phyloP scores from a whole-genome alignment of 2,888 invertebrate species.

The Clitarchus hookeri region DNA sequence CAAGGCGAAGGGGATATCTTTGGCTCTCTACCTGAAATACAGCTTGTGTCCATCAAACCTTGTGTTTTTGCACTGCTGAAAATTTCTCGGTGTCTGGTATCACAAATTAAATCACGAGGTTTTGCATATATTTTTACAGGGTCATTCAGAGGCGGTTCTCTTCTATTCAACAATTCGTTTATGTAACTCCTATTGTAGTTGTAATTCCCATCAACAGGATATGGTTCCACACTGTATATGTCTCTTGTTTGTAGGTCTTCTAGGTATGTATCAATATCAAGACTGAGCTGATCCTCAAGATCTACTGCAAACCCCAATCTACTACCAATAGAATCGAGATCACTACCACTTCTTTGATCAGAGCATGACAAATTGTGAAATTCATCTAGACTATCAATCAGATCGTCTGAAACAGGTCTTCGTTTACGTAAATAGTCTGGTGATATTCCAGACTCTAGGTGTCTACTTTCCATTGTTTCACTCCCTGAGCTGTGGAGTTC shows the following conservation, averaged over 20 bases:
- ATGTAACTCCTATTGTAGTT: constrained; percentile 21
- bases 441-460: constrained; percentile 41
- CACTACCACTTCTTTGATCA: constrained; percentile 40
- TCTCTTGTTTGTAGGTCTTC: constrained; percentile 65
- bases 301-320: constrained; percentile 45
- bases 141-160: not conserved
- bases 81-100: constrained; percentile 21
- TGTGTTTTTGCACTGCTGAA: not conserved
- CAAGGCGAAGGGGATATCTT: constrained; percentile 4
- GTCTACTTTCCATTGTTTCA: constrained; percentile 33
- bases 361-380: constrained; percentile 40
- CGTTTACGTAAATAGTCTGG: constrained; percentile 68
- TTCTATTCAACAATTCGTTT: not conserved
- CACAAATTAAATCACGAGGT: not conserved
- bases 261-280: constrained; percentile 71
- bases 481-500: constrained; percentile 32
- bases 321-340: constrained; percentile 47
- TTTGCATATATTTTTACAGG: not conserved
- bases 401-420: constrained; percentile 74
- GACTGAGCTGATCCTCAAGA: constrained; percentile 53
- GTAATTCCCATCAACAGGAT: constrained; percentile 27
- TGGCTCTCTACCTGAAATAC: not conserved
- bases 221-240: constrained; percentile 51
- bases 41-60: not conserved
- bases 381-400: constrained; percentile 65